Evolutionary conservation across 2,113 vertebrate genomes (phyloP).

Genomic region (Macquaria australasica): DNA sequence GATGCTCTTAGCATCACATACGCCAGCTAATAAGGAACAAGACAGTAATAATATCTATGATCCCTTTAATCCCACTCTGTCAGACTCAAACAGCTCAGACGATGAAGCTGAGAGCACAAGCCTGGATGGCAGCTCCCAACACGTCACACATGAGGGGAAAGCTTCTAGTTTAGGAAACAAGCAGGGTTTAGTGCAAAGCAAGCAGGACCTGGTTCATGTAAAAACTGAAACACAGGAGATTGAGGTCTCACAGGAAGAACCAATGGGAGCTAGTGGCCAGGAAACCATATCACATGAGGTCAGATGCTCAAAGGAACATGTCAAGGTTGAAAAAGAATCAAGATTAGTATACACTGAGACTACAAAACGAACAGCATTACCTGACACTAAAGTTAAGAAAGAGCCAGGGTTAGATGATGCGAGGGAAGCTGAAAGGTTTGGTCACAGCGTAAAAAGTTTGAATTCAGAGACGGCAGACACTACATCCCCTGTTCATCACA

Average conservation of each 20-base stretch:
- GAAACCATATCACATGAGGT: constrained; percentile 19
- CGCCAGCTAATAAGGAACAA: constrained; percentile 80
- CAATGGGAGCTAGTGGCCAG: constrained; percentile 18
- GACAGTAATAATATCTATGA: constrained; percentile 92
- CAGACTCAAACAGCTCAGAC: constrained; percentile 88
- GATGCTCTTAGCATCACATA: constrained; percentile 64
- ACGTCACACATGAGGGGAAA: not conserved
- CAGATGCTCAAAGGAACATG: not conserved
- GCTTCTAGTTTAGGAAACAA: constrained; percentile 17
- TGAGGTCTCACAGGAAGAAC: constrained; percentile 44
- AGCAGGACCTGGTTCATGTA: constrained; percentile 30
- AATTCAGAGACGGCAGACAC: constrained; percentile 72
- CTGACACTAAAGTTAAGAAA: constrained; percentile 52
- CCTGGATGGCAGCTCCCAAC: constrained; percentile 14
- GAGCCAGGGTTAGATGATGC: constrained; percentile 52
- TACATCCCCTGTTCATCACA: constrained; percentile 28
- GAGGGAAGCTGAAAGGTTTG: not conserved
- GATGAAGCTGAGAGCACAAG: constrained; percentile 63
- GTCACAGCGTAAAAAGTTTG: constrained; percentile 38
- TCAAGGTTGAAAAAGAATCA: constrained; percentile 58
- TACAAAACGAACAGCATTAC: constrained; percentile 43
- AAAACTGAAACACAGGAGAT: constrained; percentile 71
- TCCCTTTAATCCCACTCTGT: constrained; percentile 95
- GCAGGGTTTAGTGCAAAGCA: constrained; percentile 9
- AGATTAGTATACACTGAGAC: constrained; percentile 22